phyloP scores from a whole-genome alignment of 2,888 invertebrate genomes.

The Liopterus haemorrhoidalis region DNA sequence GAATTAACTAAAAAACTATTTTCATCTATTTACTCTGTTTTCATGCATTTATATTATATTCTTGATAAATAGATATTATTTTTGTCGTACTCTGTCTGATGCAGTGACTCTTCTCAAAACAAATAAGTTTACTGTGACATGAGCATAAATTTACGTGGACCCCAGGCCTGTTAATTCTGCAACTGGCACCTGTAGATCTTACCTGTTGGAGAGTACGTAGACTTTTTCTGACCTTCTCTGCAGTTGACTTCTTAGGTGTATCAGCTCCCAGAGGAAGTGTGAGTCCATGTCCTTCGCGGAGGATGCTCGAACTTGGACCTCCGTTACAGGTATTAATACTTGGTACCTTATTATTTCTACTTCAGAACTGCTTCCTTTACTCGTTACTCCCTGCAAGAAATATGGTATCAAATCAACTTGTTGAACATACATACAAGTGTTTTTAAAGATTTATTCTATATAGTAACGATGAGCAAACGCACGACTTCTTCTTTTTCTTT shows the following conservation, averaged over 20 bases:
- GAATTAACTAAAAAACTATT: no score
- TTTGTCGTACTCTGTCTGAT: background rate
- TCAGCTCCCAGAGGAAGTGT: conserved; percentile 95
- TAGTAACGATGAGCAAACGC: no score
- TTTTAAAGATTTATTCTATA: no score
- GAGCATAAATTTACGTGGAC: no score
- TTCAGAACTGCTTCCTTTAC: conserved; percentile 79
- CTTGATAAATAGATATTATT: conserved; percentile 10
- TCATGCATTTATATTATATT: no score
- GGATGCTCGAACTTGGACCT: conserved; percentile 92
- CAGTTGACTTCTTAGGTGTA: conserved; percentile 88
- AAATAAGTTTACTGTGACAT: background rate
- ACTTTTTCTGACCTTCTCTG: conserved; percentile 93
- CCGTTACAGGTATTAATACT: conserved; percentile 92
- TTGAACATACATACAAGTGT: no score
- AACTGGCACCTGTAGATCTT: conserved; percentile 34
- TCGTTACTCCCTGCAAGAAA: conserved; percentile 69
- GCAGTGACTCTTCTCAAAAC: background rate
- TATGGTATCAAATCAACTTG: no score
- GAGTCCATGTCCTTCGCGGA: conserved; percentile 93
- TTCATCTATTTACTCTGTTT: no score
- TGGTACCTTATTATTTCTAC: conserved; percentile 95
- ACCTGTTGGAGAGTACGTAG: conserved; percentile 94
- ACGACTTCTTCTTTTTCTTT: conserved; percentile 15
- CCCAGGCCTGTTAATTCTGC: no score